Evolutionary conservation across 2,113 vertebrate species (phyloP).

Genomic region (Alaudala cheleensis): DNA sequence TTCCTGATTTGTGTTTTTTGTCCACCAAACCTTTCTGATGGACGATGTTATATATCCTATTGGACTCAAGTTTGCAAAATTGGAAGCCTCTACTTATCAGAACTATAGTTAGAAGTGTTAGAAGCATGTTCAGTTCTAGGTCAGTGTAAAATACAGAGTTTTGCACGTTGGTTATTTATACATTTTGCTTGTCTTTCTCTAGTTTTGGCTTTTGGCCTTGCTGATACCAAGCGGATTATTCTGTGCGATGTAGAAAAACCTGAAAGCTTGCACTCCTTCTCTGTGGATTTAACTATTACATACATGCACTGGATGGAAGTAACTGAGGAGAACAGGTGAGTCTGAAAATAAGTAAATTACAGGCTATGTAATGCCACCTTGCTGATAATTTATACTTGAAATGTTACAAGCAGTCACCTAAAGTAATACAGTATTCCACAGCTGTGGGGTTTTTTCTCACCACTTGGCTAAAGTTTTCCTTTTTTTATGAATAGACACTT

Average conservation of each 20-base stretch:
- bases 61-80: background rate
- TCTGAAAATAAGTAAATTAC: background rate
- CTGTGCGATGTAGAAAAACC: conserved; percentile 97
- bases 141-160: background rate
- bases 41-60: background rate
- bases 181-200: background rate
- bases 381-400: background rate
- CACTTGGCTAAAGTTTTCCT: background rate
- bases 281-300: conserved; percentile 82
- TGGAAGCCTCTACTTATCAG: background rate
- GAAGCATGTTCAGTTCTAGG: background rate
- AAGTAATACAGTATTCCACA: background rate
- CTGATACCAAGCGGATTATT: conserved; percentile 90
- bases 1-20: background rate
- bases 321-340: conserved; percentile 89
- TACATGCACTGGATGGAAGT: conserved; percentile 99
- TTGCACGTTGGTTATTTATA: background rate
- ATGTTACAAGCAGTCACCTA: background rate
- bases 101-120: background rate
- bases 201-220: conserved; percentile 94
- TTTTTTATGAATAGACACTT: background rate
- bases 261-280: conserved; percentile 92
- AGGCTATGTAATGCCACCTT: background rate
- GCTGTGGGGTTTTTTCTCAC: background rate
- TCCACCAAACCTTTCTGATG: background rate